Evolutionary conservation across 2,113 vertebrate species (phyloP).

Genomic region (Pongo abelii): DNA sequence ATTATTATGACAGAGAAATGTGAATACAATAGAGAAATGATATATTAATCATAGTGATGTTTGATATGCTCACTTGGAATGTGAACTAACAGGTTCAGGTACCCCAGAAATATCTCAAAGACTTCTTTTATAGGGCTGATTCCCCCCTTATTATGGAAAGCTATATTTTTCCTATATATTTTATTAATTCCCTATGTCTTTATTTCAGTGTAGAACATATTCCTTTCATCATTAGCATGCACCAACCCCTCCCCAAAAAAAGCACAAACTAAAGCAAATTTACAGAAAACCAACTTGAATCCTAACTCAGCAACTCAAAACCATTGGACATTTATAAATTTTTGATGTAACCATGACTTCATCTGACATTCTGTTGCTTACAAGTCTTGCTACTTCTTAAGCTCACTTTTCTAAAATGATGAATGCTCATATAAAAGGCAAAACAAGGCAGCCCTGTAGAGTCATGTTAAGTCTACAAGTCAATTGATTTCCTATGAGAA

Average conservation of each 20-base stretch:
- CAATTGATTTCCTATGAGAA: neutral
- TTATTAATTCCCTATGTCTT: conserved; percentile 57
- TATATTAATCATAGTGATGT: conserved; percentile 70
- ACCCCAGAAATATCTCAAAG: conserved; percentile 76
- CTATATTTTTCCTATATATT: conserved; percentile 73
- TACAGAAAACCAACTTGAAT: neutral
- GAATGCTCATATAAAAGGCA: neutral
- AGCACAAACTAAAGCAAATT: neutral
- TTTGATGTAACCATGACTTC: neutral
- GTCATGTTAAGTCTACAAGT: neutral
- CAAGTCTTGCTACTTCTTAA: neutral
- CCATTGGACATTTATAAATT: neutral
- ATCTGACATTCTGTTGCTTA: neutral
- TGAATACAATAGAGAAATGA: conserved; percentile 75
- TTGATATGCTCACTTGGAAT: conserved; percentile 76
- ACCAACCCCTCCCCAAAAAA: neutral
- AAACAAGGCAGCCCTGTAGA: neutral
- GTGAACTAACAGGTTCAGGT: conserved; percentile 77
- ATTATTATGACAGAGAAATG: conserved; percentile 79
- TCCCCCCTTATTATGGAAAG: neutral
- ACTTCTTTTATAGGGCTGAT: conserved; percentile 55
- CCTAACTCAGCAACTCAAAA: neutral
- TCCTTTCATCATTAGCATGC: conserved; percentile 5
- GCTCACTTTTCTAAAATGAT: neutral
- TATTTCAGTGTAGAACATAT: neutral